Evolutionary conservation across 2,888 invertebrate genomes (phyloP).

Genomic region (Apotomis turbidana): DNA sequence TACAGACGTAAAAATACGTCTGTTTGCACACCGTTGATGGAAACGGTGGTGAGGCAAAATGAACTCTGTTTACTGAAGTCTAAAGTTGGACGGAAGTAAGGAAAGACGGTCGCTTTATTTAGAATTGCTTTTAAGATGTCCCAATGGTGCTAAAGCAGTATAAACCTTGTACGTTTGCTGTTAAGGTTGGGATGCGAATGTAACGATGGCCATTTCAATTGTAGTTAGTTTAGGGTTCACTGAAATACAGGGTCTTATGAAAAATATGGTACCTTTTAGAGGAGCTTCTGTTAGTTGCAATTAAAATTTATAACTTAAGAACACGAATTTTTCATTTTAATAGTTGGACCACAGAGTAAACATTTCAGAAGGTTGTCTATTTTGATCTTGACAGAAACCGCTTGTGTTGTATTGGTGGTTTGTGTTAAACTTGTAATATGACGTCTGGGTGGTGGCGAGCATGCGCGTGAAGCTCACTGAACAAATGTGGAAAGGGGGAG

Average conservation of each 20-base stretch:
- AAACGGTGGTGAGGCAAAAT: neutral
- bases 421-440: too few species aligned
- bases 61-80: neutral
- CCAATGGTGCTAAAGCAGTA: neutral
- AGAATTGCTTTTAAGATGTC: neutral
- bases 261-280: slow-evolving; percentile 19
- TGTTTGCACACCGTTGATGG: neutral
- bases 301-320: slow-evolving; percentile 8
- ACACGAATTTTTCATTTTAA: neutral
- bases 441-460: too few species aligned
- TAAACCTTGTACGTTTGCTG: neutral
- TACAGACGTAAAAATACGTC: neutral
- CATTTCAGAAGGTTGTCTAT: too few species aligned
- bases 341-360: too few species aligned
- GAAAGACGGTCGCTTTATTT: neutral
- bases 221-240: slow-evolving; percentile 36
- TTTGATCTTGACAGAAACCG: too few species aligned
- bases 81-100: slow-evolving; percentile 1
- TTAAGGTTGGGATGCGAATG: slow-evolving; percentile 6
- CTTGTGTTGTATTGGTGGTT: too few species aligned
- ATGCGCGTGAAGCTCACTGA: too few species aligned
- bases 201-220: neutral
- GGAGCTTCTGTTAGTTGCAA: neutral
- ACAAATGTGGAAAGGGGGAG: too few species aligned
- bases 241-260: slow-evolving; percentile 19